Evolutionary conservation across 2,113 vertebrate genomes (phyloP).

Genomic region (Melozone crissalis): DNA sequence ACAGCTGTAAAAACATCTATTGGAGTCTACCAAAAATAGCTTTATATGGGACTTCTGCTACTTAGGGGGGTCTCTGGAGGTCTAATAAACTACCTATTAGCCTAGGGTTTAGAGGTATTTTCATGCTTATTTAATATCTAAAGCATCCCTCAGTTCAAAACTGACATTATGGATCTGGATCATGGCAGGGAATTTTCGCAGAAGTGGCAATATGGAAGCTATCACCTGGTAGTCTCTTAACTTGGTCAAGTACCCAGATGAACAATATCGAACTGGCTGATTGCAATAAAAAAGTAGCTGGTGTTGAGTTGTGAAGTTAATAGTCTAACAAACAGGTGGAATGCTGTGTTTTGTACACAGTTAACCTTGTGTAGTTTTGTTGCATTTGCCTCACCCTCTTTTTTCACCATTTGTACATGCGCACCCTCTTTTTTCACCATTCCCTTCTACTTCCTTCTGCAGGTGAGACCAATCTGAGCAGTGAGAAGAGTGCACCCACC

Average conservation of each 20-base stretch:
- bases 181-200: neutral
- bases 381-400: neutral
- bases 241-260: neutral
- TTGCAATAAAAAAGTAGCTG: neutral
- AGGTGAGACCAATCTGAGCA: neutral
- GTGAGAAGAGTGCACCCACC: constrained; percentile 24
- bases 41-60: neutral
- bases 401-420: neutral
- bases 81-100: neutral
- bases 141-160: neutral
- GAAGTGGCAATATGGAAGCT: neutral
- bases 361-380: neutral
- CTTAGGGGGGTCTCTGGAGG: accelerated
- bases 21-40: neutral
- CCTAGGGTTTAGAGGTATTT: neutral
- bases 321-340: too few relatives aligned
- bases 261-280: neutral
- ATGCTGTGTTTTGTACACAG: neutral
- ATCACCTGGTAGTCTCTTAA: neutral
- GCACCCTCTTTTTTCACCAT: accelerated
- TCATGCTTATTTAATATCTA: accelerated
- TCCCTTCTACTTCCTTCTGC: neutral
- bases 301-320: neutral
- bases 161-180: neutral
- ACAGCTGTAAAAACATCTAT: neutral